phyloP scores from a whole-genome alignment of 2,888 invertebrate genomes.

The Synanthedon tipuliformis region DNA sequence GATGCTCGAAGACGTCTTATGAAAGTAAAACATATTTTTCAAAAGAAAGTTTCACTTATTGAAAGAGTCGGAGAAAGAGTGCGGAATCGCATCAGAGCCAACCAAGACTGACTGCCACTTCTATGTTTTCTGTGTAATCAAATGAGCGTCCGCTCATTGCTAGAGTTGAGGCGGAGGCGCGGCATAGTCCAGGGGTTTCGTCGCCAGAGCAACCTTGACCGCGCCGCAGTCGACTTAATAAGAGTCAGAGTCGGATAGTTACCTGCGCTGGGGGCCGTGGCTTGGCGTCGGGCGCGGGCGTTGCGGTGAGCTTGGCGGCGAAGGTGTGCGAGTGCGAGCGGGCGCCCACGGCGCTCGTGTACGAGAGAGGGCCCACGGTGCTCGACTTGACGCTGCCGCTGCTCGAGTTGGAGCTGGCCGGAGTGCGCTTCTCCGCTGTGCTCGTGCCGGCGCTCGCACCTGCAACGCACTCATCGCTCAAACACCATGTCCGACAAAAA shows the following conservation, averaged over 20 bases:
- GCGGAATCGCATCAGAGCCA: no score
- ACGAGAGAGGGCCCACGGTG: constrained; percentile 46
- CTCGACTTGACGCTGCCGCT: constrained; percentile 21
- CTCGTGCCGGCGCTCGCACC: constrained; percentile 10
- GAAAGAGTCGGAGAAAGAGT: no score
- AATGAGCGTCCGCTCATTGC: no score
- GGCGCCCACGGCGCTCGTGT: constrained; percentile 63
- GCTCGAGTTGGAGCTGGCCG: constrained; percentile 16
- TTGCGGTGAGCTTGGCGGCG: constrained; percentile 78
- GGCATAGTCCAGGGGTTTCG: no score
- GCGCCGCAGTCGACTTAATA: no score
- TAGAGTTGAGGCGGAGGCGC: no score
- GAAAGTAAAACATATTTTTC: no score
- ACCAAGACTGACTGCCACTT: no score
- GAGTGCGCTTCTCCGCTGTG: constrained; percentile 52
- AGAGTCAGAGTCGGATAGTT: neutral
- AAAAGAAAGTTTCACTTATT: no score
- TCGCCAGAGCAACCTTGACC: no score
- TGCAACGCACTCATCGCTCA: neutral
- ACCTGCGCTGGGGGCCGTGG: constrained; percentile 8
- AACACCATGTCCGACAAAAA: neutral
- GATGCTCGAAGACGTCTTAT: no score
- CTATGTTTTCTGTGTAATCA: no score
- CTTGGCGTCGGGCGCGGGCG: constrained; percentile 19
- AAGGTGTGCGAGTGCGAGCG: constrained; percentile 77